Evolutionary conservation across 1,140 invertebrate species (phyloP), one percentile per base, ranked within the genome.

Genomic region (Procambarus virginalis): DNA sequence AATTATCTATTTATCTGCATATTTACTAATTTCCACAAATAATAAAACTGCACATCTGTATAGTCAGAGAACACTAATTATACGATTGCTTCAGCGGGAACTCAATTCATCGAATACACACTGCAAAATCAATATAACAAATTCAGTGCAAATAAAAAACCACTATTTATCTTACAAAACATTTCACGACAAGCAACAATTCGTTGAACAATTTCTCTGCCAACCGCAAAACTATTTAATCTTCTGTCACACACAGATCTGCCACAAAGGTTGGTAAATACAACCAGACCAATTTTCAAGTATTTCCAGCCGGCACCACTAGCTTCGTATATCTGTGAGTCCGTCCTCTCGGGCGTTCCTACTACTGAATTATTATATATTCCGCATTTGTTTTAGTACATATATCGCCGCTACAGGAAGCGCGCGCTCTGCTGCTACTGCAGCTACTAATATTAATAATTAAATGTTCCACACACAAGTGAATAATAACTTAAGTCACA

Each of bases 211-310:
- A 73, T 73, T 73, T 73, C 68, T 73, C 68, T 73, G 68, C 68
- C n/a, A 34, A 73, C 68, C 22, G 34, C 68, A 73, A 73, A 73
- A 73, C 68, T 73, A 73, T 73, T 73, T 73, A 73, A 73, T 73
- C 68, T 73, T 73, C 68, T 73, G 68, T 34, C 68, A 73, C 68
- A 73, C 68, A 73, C 68, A 73, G 68, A 9, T 73, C 68, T 73
- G n/a, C 68, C 68, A 73, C 68, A 73, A 73, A 73, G 68, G 68
- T 73, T 73, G 22, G 68, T 73, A 73, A 73, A 73, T 73, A 73
- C 68, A 34, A 73, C 68, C 2, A 73, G 22, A 73, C 68, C 68
- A 73, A 73, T 73, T 73, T 73, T 20, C 68, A 73, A 73, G 68
- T 73, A 73, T 73, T 73, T 73, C 34, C 68, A n/a, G 68, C 68